Percentiles rank a stretch among this genome's conserved stretches.
Evolutionary conservation across 2,113 vertebrate species (phyloP).

Genomic region (Anoura caudifer): DNA sequence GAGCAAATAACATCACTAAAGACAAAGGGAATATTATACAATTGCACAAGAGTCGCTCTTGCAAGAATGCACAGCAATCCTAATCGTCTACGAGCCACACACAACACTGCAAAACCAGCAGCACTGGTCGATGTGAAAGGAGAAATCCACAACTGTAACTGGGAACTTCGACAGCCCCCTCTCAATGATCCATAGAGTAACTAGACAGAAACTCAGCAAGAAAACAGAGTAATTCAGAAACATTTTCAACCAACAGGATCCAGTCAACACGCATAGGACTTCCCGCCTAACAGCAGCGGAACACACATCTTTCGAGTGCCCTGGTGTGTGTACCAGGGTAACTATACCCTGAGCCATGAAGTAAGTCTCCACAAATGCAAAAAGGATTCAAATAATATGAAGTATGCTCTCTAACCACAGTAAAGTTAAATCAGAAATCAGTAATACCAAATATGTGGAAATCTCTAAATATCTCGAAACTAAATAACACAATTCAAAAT

Average conservation of each 20-base stretch:
- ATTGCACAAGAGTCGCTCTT: not conserved
- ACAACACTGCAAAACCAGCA: not conserved
- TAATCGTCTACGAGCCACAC: not conserved
- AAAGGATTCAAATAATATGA: not conserved
- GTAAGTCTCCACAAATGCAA: not conserved
- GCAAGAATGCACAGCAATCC: not conserved
- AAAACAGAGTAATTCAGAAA: not conserved
- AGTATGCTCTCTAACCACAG: not conserved
- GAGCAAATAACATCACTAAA: not conserved
- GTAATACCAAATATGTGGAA: not conserved
- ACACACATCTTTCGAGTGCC: not conserved
- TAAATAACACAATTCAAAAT: not conserved
- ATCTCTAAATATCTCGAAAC: not conserved
- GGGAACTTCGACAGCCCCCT: not conserved
- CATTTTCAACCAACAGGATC: not conserved
- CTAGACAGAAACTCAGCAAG: not conserved
- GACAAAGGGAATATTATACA: not conserved
- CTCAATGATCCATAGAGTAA: not conserved
- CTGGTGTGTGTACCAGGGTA: too few relatives aligned
- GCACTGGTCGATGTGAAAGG: not conserved
- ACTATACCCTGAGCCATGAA: not conserved
- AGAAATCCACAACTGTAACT: not conserved
- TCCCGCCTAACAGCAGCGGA: not conserved
- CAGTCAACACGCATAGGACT: not conserved
- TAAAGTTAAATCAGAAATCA: not conserved